These are phyloP conservation scores for Microplitis manilae DNA, from an alignment of 2,888 invertebrate species.

Conservation along the genomic window DNA sequence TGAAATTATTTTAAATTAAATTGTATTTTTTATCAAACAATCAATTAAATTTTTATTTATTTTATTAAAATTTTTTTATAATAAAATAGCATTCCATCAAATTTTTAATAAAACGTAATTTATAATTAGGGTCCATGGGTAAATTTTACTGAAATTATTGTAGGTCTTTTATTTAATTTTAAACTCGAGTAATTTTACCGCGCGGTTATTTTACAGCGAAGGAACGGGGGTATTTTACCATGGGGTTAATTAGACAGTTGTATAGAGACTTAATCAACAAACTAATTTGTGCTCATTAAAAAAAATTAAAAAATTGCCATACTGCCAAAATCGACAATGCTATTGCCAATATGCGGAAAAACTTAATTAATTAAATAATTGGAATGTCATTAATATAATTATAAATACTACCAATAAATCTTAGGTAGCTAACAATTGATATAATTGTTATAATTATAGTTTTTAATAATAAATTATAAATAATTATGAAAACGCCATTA, in stretches of 20 bases:
- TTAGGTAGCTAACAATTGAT: conserved; percentile 65
- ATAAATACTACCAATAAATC: conserved; percentile 64
- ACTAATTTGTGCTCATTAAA: conserved; percentile 63
- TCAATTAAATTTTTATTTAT: too few species aligned
- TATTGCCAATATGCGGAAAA: conserved; percentile 60
- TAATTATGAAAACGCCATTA: conserved; percentile 18
- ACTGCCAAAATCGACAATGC: conserved; percentile 70
- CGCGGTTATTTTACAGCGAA: too few species aligned
- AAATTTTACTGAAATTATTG: too few species aligned
- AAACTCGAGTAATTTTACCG: too few species aligned
- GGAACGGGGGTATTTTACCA: too few species aligned
- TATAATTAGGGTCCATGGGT: too few species aligned
- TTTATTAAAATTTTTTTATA: too few species aligned
- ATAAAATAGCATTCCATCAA: too few species aligned
- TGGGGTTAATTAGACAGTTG: conserved; percentile 44
- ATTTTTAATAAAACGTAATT: conserved; percentile 13
- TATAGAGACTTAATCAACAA: conserved; percentile 22
- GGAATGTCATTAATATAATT: conserved; percentile 57
- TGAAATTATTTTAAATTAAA: too few species aligned
- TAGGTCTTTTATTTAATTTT: too few species aligned
- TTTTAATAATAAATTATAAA: conserved; percentile 48
- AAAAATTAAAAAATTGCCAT: conserved; percentile 63
- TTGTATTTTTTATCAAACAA: too few species aligned
- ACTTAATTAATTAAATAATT: conserved; percentile 55
- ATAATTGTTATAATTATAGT: conserved; percentile 64